Percentiles rank a stretch among this genome's conserved stretches.
phyloP scores from a whole-genome alignment of 2,888 invertebrate genomes.

The Oscheius sp. region DNA sequence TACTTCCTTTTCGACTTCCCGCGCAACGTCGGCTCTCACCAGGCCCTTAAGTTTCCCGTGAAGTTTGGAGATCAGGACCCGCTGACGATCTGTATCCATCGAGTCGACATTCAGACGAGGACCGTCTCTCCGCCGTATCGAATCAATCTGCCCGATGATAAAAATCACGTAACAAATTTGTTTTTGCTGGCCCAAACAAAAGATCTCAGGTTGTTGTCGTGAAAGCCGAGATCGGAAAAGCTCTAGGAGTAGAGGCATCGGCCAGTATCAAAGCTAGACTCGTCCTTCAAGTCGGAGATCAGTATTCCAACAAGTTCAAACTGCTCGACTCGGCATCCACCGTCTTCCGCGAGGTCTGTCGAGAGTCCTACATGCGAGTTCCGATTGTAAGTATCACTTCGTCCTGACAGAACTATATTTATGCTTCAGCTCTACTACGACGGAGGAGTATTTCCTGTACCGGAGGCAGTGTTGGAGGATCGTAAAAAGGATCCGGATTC shows the following conservation, averaged over 20 bases:
- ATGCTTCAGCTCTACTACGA: constrained; percentile 51
- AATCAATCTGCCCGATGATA: constrained; percentile 34
- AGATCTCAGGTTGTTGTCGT: constrained; percentile 36
- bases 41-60: too few relatives aligned
- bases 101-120: constrained; percentile 47
- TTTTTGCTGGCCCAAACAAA: not conserved
- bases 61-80: not conserved
- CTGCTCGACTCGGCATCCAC: constrained; percentile 39
- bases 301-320: constrained; percentile 38
- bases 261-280: not conserved
- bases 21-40: too few relatives aligned
- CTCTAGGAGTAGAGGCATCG: constrained; percentile 41
- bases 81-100: constrained; percentile 38
- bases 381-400: constrained; percentile 40
- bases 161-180: constrained; percentile 4
- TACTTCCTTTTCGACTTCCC: constrained; percentile 24
- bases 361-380: constrained; percentile 8
- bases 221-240: constrained; percentile 39
- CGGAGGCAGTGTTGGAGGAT: not conserved
- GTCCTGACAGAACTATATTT: not conserved
- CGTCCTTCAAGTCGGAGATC: constrained; percentile 27
- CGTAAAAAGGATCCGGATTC: constrained; percentile 40
- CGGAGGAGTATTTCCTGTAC: constrained; percentile 39
- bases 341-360: not conserved
- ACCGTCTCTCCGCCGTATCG: constrained; percentile 42